Conservation (phyloP, 2,797 vertebrate species). For the Cyprinella venusta region DNA sequence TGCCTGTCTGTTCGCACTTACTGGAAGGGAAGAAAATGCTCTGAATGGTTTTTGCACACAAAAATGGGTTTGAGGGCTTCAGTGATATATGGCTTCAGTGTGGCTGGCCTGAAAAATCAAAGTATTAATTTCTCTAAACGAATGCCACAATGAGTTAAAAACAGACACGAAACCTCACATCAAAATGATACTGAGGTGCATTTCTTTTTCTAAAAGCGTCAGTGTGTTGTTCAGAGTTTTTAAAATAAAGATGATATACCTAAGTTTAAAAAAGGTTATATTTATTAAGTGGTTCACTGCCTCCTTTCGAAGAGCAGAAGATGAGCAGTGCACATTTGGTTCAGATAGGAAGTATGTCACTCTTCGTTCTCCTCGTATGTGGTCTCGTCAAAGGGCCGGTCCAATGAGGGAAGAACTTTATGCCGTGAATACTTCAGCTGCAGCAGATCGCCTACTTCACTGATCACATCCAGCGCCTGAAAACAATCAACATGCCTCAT, state of each 20-base stretch:
- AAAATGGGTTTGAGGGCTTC: slow-evolving; percentile 36
- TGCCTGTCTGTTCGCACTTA: slow-evolving; percentile 56
- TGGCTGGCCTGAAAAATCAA: slow-evolving; percentile 32
- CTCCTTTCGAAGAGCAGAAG: slow-evolving; percentile 47
- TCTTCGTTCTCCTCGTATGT: slow-evolving; percentile 88
- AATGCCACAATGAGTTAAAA: slow-evolving; percentile 56
- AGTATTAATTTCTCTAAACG: slow-evolving; percentile 32
- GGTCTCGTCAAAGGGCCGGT: slow-evolving; percentile 83
- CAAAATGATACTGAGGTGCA: slow-evolving; percentile 23
- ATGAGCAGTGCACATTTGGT: slow-evolving; percentile 61
- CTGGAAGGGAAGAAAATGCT: neutral
- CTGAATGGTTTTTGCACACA: slow-evolving; percentile 4
- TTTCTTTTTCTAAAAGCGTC: neutral
- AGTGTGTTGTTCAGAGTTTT: slow-evolving; percentile 43
- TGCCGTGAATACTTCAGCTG: slow-evolving; percentile 86
- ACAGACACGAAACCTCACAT: slow-evolving; percentile 43
- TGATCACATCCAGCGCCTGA: slow-evolving; percentile 83
- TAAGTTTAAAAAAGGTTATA: slow-evolving; percentile 38
- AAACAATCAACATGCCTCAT: slow-evolving; percentile 49
- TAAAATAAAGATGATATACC: slow-evolving; percentile 34
- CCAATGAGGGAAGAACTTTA: slow-evolving; percentile 78
- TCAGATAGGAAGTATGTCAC: slow-evolving; percentile 71
- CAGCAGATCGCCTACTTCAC: slow-evolving; percentile 85
- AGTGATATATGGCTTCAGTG: slow-evolving; percentile 53
- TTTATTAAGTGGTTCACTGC: slow-evolving; percentile 60